Conservation (phyloP, 2,797 vertebrate genomes). For the Pangasius krempfi region DNA sequence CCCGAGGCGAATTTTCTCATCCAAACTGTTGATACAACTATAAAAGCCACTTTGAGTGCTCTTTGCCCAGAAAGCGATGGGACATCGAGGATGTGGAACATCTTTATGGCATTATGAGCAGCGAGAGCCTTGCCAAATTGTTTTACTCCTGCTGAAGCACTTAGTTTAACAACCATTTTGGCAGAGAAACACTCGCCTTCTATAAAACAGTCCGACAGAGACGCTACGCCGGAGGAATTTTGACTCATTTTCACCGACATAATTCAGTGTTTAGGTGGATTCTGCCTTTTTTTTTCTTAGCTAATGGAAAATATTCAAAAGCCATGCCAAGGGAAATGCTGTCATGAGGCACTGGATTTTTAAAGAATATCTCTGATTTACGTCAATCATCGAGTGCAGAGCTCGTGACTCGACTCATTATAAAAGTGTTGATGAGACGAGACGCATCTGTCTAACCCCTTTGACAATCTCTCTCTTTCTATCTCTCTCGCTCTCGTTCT, state of each 20-base stretch:
- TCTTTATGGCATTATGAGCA: slow-evolving; percentile 32
- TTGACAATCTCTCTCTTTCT: background rate
- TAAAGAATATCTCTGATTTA: background rate
- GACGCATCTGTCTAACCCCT: slow-evolving; percentile 45
- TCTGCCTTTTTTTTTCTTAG: background rate
- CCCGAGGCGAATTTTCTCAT: slow-evolving; percentile 12
- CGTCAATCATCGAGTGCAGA: background rate
- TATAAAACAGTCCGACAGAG: slow-evolving; percentile 58
- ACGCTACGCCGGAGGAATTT: slow-evolving; percentile 67
- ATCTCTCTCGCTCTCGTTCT: background rate
- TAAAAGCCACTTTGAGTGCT: slow-evolving; percentile 14
- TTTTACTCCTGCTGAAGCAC: slow-evolving; percentile 60
- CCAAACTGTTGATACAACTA: slow-evolving; percentile 25
- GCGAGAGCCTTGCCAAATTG: slow-evolving; percentile 57
- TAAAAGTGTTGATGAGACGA: slow-evolving; percentile 28
- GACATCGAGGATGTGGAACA: slow-evolving; percentile 25
- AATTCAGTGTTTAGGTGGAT: slow-evolving; percentile 18
- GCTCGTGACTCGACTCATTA: slow-evolving; percentile 20
- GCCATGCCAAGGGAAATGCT: background rate
- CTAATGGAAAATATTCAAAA: slow-evolving; percentile 4
- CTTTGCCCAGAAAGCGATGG: slow-evolving; percentile 29
- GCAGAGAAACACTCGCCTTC: slow-evolving; percentile 48
- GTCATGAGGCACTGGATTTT: background rate
- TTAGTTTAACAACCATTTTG: slow-evolving; percentile 66
- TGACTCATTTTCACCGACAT: slow-evolving; percentile 50